phyloP scores from a whole-genome alignment of 1,140 invertebrate genomes.

The Anoplophora glabripennis region DNA sequence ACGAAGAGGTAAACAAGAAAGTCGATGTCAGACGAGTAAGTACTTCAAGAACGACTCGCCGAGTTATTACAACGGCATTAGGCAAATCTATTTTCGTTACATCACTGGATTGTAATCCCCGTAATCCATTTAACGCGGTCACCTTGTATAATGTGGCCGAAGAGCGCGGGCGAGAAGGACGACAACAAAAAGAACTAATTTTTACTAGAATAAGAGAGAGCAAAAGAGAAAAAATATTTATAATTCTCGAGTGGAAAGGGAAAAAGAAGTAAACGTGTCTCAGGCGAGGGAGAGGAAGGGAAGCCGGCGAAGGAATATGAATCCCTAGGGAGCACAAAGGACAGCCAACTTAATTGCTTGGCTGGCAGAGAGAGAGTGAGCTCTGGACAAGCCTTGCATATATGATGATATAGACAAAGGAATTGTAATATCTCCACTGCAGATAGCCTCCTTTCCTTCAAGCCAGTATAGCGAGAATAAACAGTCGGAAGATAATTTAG shows the following conservation, averaged over 20 bases:
- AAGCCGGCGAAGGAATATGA: slow-evolving; percentile 33
- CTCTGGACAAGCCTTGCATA: slow-evolving; percentile 44
- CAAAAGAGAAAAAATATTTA: slow-evolving; percentile 37
- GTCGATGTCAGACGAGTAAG: no score
- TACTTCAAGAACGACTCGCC: no score
- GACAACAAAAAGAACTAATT: slow-evolving; percentile 36
- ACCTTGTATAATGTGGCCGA: neutral
- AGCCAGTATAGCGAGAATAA: slow-evolving; percentile 30
- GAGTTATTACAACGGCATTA: no score
- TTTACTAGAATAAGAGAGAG: slow-evolving; percentile 21
- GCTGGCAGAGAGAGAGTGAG: slow-evolving; percentile 30
- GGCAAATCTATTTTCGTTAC: no score
- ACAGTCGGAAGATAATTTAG: slow-evolving; percentile 39
- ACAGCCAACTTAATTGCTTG: slow-evolving; percentile 38
- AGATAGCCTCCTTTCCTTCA: slow-evolving; percentile 33
- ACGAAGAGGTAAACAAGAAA: no score
- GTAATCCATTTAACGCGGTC: no score
- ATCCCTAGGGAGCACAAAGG: slow-evolving; percentile 36
- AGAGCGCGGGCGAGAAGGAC: neutral
- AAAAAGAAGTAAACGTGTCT: slow-evolving; percentile 35
- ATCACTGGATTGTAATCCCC: no score
- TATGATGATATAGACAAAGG: slow-evolving; percentile 49
- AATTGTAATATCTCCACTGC: slow-evolving; percentile 45
- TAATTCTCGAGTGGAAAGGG: slow-evolving; percentile 29
- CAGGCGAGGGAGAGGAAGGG: slow-evolving; percentile 17